Percentiles rank a stretch among this genome's conserved stretches.
phyloP scores from a whole-genome alignment of 53 echinoderm and acorn worm genomes.

The Apostichopus leukothele region DNA sequence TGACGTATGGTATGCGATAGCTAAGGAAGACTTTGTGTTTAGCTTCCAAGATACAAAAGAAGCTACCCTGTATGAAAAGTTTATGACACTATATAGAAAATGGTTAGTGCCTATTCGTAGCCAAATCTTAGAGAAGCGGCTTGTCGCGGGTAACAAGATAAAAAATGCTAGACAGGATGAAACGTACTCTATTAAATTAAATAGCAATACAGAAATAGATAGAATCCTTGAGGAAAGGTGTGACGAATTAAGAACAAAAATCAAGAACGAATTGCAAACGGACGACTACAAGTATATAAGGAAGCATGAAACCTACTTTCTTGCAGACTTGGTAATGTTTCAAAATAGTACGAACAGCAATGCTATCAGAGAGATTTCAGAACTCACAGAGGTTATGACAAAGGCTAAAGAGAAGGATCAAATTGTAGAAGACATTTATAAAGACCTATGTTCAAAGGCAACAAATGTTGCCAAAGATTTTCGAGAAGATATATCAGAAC shows the following conservation, averaged over 20 bases:
- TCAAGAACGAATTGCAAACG: not conserved
- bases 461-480: not conserved
- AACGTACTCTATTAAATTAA: not conserved
- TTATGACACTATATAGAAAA: not conserved
- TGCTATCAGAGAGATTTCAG: not conserved
- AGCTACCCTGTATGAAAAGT: not conserved
- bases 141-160: not conserved
- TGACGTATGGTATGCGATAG: constrained; percentile 19
- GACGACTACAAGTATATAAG: not conserved
- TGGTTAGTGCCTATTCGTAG: not conserved
- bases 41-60: constrained; percentile 21
- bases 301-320: constrained; percentile 4
- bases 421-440: not conserved
- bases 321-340: not conserved
- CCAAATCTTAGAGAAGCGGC: not conserved
- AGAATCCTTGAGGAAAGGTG: not conserved
- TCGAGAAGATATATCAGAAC: not conserved
- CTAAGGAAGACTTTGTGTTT: not conserved
- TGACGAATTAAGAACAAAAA: not conserved
- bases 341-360: not conserved
- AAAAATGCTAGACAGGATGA: not conserved
- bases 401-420: not conserved
- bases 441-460: not conserved
- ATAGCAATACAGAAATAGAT: not conserved
- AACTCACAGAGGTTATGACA: not conserved